Evolutionary conservation across 2,797 vertebrate genomes (phyloP), one percentile per base, ranked within the genome.

Genomic region (Gymnoscopelus braueri): DNA sequence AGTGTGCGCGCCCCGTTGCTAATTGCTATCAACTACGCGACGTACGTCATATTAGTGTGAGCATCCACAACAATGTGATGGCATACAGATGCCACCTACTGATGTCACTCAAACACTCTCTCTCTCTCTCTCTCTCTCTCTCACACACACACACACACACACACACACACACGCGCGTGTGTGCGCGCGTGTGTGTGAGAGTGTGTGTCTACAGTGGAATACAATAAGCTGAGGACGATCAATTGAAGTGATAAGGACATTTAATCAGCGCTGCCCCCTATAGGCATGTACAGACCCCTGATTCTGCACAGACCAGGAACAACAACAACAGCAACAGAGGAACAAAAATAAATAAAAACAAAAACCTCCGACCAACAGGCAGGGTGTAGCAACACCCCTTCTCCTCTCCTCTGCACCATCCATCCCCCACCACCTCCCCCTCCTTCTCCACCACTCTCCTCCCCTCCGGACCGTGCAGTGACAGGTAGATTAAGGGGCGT

Each of bases 401-500:
- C 60, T 44, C 62, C 49, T 44, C 58, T n/a, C 54, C 24, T n/a
- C 26, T 12, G 12, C 55, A 10, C 13, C 48, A 24, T 11, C 44
- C 35, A 14, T 4, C 50, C 35, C 23, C 60, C 44, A 23, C 49
- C 56, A 23, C 15, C 12, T 19, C 6, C 11, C 54, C 14, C 12
- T 11, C 6, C 39, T 14, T 54, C 15, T 63, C 24, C 39, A 12
- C 52, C 60, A 55, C 60, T 54, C 60, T 57, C 58, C 75, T 59
- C 62, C 75, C 75, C 59, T 79, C 79, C 58, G 79, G 79, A 84
- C 78, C 78, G 77, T 75, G 80, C 88, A 91, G 85, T 94, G 93
- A 93, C 93, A 94, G 93, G 93, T 94, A 94, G 93, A 94, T 94
- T 94, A 94, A 94, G 90, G 91, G 91, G 84, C 51, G 87, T 94